phyloP scores from a whole-genome alignment of 2,113 vertebrate genomes.

The Chloebia gouldiae region DNA sequence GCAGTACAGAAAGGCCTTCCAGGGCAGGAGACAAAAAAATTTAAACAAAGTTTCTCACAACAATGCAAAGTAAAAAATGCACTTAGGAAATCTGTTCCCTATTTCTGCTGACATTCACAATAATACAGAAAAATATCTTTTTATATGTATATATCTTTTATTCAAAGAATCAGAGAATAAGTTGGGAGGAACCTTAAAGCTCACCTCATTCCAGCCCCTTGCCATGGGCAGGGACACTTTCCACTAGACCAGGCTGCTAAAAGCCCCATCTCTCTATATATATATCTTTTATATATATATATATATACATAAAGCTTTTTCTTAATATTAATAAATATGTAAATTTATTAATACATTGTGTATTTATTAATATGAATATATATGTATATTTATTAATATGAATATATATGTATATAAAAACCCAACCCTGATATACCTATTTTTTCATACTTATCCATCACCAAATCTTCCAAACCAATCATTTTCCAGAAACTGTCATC shows the following conservation, averaged over 20 bases:
- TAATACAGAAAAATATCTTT: neutral
- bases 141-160: neutral
- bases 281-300: neutral
- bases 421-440: conserved; percentile 77
- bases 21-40: neutral
- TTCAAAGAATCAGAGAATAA: neutral
- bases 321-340: neutral
- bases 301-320: neutral
- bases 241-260: neutral
- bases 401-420: neutral
- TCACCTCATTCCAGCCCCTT: neutral
- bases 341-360: neutral
- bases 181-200: neutral
- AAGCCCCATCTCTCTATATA: neutral
- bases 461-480: conserved; percentile 86
- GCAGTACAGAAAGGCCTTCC: neutral
- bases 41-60: neutral
- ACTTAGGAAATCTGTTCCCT: neutral
- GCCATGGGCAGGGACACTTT: neutral
- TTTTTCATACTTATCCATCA: conserved; percentile 84
- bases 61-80: neutral
- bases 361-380: neutral
- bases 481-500: conserved; percentile 86
- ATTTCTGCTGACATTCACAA: neutral
- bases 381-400: neutral